Evolutionary conservation across 1,140 invertebrate species (phyloP).

Genomic region (Neuroterus valhalla): DNA sequence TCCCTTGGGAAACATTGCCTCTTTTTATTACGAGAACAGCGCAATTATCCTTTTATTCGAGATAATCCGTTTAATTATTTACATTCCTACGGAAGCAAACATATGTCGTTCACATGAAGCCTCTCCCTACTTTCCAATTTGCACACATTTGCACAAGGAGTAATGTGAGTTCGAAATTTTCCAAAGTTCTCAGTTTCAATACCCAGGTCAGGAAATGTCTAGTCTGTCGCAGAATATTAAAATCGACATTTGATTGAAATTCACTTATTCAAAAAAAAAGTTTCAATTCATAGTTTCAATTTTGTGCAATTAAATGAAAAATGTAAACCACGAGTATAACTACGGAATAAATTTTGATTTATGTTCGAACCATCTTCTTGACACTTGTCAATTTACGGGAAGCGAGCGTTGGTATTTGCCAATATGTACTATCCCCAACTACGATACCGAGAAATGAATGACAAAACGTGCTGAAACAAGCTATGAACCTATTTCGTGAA

Average conservation of each 20-base stretch:
- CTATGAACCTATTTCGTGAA: not conserved
- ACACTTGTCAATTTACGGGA: constrained; percentile 14
- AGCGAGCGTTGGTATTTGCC: not conserved
- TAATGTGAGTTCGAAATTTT: constrained; percentile 6
- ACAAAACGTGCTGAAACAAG: constrained; percentile 36
- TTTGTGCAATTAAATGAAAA: constrained; percentile 20
- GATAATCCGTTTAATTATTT: constrained; percentile 27
- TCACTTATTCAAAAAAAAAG: too few relatives aligned
- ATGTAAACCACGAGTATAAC: not conserved
- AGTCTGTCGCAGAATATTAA: not conserved
- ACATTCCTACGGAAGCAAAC: constrained; percentile 25
- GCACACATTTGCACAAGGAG: not conserved
- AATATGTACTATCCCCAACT: constrained; percentile 6
- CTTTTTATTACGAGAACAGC: constrained; percentile 3
- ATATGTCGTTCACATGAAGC: constrained; percentile 7
- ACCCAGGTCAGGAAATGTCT: not conserved
- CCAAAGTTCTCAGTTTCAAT: not conserved
- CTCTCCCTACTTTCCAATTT: constrained; percentile 25
- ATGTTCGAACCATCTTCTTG: not conserved
- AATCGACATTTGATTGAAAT: too few relatives aligned
- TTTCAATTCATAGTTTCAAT: not conserved
- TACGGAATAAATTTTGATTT: not conserved
- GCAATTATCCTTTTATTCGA: constrained; percentile 22
- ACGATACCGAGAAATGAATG: constrained; percentile 21
- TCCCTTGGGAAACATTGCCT: constrained; percentile 4